Evolutionary conservation across 2,797 vertebrate species (phyloP), one percentile per base, ranked within the genome.

Genomic region (Microchirus variegatus): DNA sequence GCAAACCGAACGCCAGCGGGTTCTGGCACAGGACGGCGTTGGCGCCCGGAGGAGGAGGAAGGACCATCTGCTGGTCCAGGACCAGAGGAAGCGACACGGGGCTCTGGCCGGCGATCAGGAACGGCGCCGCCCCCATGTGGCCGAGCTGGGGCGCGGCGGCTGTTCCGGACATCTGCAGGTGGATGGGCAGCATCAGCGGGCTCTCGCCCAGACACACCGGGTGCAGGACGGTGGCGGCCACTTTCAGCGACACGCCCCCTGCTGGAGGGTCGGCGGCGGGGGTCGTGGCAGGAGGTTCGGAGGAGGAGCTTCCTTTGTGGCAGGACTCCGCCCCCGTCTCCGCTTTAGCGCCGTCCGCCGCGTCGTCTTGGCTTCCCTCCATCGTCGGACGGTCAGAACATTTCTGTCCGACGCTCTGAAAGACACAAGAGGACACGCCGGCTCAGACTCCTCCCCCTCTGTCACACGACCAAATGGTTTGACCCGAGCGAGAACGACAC

Each of bases 121-220:
- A 99, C 0, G 97, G 95, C 1, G 96, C 89, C 6, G 93, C 88
- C 16, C 89, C 90, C 47, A 93, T 85, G 19, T 95, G 92, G 2
- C 94, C 90, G 46, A 98, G 90, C 88, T 96, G 95, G 0, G 96
- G 85, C 0, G 91, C 89, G 0, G 95, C 80, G 1, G 94, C 91
- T n/a, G n/a, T n/a, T 26, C 96, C 95, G 0, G 95, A 94, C 51
- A 98, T 94, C 87, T 98, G 90, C 26, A 91, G 87, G 69, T 91
- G 96, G 74, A 99, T 96, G 61, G 97, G 97, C 81, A 99, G 87
- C 77, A 99, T 94, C 52, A 99, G 93, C 0, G 96, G 95, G 75
- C 93, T 96, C 57, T 99, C 97, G 38, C 96, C 97, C 19, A 99
- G 91, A 80, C 97, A 99, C 85, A 98, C 92, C 9, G 97, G 97